Evolutionary conservation across 2,888 invertebrate species (phyloP), one percentile per base, ranked within the genome.

Genomic region (Parochlus steinenii): DNA sequence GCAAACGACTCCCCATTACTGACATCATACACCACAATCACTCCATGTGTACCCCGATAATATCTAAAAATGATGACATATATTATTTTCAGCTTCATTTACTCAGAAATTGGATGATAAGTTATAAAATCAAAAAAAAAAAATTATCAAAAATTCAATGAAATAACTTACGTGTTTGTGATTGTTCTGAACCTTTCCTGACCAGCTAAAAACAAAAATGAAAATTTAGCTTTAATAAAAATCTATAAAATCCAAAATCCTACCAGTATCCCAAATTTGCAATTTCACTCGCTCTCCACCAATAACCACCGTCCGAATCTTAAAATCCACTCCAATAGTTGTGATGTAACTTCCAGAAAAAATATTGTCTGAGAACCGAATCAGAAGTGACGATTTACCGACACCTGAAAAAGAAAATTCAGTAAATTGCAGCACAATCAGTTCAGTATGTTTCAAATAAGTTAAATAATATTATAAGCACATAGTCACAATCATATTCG

Each of bases 241-340:
- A 22, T 22, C 8, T 8, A 22, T 6, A 22, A 15, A 29, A 29
- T 29, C 16, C 6, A 22, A 22, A 6, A 8, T 22, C 22, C 22
- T 7, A 30, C 17, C 14, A 14, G 16, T 28, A 16, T 93, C 93
- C 95, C 97, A 97, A 54, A 98, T 97, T 63, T 92, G 90, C 45
- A 92, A 65, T 62, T 92, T 92, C 32, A 90, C 87, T 53, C 81
- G 71, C 55, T 86, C 78, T 39, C 87, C 87, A 51, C 87, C 82
- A 49, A 90, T 73, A 54, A 78, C 80, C 48, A 98, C 78, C 43
- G 97, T 98, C 54, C 95, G 74, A 57, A 98, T 98, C 71, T 98
- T 98, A 63, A 99, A 98, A 68, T 98, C 98, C 35, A 98, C 98
- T 42, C 98, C 98, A 58, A 98, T 98, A 31, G 98, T 98, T 40